Percentiles rank a stretch among this genome's conserved stretches.
These are phyloP conservation scores for Melieria crassipennis DNA, from an alignment of 2,888 invertebrate species.

Conservation along the genomic window DNA sequence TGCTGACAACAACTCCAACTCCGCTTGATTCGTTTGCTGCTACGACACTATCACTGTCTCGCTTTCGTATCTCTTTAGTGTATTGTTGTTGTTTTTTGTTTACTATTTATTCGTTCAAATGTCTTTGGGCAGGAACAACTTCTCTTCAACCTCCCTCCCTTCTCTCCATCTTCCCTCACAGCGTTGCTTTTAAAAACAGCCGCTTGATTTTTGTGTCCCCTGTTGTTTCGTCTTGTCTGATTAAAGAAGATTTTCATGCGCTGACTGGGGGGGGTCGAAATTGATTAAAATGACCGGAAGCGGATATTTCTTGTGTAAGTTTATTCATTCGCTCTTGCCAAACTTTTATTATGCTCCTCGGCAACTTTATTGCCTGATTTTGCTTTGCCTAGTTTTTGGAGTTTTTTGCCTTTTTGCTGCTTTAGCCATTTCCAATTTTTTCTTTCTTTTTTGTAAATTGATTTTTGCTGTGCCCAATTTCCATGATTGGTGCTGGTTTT, in stretches of 20 bases:
- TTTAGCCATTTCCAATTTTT: too few relatives aligned
- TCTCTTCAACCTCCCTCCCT: background rate
- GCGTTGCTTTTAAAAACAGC: background rate
- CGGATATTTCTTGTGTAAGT: slow-evolving; percentile 50
- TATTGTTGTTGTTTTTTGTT: slow-evolving; percentile 5
- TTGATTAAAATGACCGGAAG: slow-evolving; percentile 59
- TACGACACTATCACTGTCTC: slow-evolving; percentile 55
- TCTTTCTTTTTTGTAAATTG: slow-evolving; percentile 19
- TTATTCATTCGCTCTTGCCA: slow-evolving; percentile 34
- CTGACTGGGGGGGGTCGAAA: background rate
- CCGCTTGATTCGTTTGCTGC: slow-evolving; percentile 11
- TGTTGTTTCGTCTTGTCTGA: slow-evolving; percentile 16
- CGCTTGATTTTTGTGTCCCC: slow-evolving; percentile 19
- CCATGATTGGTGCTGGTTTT: slow-evolving; percentile 19
- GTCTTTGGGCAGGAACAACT: background rate
- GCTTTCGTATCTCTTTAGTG: background rate
- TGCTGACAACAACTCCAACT: background rate
- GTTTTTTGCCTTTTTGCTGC: background rate
- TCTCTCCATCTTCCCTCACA: background rate
- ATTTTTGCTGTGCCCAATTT: slow-evolving; percentile 33
- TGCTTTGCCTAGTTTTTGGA: slow-evolving; percentile 20
- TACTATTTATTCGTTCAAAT: slow-evolving; percentile 10
- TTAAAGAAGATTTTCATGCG: slow-evolving; percentile 26
- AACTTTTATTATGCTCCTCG: background rate
- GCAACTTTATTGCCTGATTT: slow-evolving; percentile 10